Base-by-base conservation (phyloP, 2,113 vertebrate species). In the Illadopsis cleaveri region DNA sequence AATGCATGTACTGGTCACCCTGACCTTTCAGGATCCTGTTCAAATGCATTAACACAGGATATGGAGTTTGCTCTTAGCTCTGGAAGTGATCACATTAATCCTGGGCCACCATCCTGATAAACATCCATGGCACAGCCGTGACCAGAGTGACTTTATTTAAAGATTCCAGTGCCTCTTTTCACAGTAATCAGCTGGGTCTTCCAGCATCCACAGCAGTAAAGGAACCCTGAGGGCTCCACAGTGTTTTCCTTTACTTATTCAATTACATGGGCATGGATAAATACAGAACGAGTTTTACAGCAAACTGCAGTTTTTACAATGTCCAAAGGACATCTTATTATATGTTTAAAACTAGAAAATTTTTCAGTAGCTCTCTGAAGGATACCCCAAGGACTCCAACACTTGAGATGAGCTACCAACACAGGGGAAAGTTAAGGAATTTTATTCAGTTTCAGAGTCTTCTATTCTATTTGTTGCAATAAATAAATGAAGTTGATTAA, bases 191-290 rank as follows among this genome's bases (percentile, higher is more conserved):
- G 44, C 79, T 85, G 71, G 31, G 50, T 65, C 71, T 88, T 70
- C 58, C 60, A 82, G 58, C 51, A 76, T 65, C 38, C 60, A 53
- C 37, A 62, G 60, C 47, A 82, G 33, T 75, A 79, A 42, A 65
- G 81, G 82, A 47, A 77, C 79, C 56, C 51, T 80, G 47, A 83
- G 51, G 82, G 87, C 68, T 92, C 50, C 35, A 66, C 50, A 56
- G 11, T 35, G 15, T 91, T 95, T 93, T 69, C 51, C 77, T 90
- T 69, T 69, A 56, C 44, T 90, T 94, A 90, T 70, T 92, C 47
- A 90, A 90, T 96, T 96, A 93, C 28, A 71, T 58, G 30, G 35
- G 50, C 38, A 83, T 93, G 71, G 64, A 73, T 86, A 95, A 96
- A 94, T 70, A 75, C 50, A 81, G 60, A 94, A 68, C 8, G 51